phyloP scores from a whole-genome alignment of 2,888 invertebrate genomes.

The Ophion ventricosus region DNA sequence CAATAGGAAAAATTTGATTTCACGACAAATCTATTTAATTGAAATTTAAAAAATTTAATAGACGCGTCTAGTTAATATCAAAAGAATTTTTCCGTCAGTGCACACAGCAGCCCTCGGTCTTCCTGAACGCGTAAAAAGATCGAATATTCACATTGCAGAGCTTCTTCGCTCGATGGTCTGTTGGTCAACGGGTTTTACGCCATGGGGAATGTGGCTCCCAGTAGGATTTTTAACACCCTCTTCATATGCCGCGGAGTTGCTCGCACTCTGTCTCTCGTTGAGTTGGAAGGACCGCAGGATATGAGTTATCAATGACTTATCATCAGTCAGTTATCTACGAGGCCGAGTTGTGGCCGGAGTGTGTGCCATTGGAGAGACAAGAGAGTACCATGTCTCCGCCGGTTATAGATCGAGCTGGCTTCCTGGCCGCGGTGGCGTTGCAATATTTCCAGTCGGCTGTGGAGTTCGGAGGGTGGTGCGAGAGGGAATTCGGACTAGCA shows the following conservation, averaged over 20 bases:
- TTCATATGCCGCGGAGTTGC: constrained; percentile 33
- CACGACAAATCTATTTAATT: too few relatives aligned
- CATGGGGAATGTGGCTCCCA: constrained; percentile 21
- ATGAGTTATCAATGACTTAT: constrained; percentile 63
- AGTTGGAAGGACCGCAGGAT: constrained; percentile 54
- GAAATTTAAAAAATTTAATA: too few relatives aligned
- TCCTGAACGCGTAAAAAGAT: constrained; percentile 52
- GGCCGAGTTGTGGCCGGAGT: constrained; percentile 30
- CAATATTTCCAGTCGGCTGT: not conserved
- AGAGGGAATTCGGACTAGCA: constrained; percentile 42
- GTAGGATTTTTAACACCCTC: constrained; percentile 26
- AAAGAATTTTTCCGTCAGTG: too few relatives aligned
- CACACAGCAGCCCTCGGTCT: constrained; percentile 41
- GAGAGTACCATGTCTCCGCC: constrained; percentile 4
- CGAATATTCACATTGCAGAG: not conserved
- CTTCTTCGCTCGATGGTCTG: constrained; percentile 38
- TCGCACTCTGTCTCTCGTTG: constrained; percentile 17
- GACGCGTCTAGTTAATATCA: too few relatives aligned
- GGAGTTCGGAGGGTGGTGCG: constrained; percentile 28
- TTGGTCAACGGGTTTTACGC: constrained; percentile 35
- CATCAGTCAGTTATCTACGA: constrained; percentile 61
- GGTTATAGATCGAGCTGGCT: constrained; percentile 29
- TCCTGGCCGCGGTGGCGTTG: constrained; percentile 12
- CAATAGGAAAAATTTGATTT: too few relatives aligned
- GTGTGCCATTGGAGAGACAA: constrained; percentile 13